Percentiles rank a stretch among this genome's conserved stretches.
Conservation (phyloP, 1,140 invertebrate genomes). For the Nilaparvata lugens region DNA sequence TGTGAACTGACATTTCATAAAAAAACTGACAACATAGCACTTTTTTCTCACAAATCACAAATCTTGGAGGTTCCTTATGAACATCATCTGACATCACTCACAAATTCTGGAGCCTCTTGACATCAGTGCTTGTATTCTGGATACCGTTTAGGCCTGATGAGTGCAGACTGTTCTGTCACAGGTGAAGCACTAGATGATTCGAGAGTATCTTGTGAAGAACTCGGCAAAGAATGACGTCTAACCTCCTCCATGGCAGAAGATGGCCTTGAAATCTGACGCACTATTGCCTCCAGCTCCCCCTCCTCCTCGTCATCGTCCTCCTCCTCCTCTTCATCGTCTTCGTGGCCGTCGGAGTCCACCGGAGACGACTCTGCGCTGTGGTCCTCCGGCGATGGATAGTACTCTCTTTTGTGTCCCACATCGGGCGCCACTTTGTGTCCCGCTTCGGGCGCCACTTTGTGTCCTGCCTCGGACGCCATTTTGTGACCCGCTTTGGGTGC, state of each 20-base stretch:
- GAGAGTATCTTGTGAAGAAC: slow-evolving; percentile 18
- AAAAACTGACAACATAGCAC: too few species aligned
- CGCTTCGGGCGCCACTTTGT: not conserved
- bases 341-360: slow-evolving; percentile 17
- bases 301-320: not conserved
- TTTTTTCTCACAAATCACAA: too few species aligned
- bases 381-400: not conserved
- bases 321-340: not conserved
- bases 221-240: not conserved
- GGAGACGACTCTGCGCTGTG: slow-evolving; percentile 7
- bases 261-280: slow-evolving; percentile 24
- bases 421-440: not conserved
- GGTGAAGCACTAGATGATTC: slow-evolving; percentile 32
- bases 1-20: too few species aligned
- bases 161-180: slow-evolving; percentile 40
- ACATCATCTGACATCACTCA: too few species aligned
- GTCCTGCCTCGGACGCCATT: too few species aligned
- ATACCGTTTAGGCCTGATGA: slow-evolving; percentile 39
- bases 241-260: slow-evolving; percentile 30
- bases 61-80: too few species aligned
- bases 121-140: slow-evolving; percentile 44
- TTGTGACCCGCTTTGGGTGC: not conserved
- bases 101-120: too few species aligned
- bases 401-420: not conserved
- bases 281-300: not conserved